Conservation (phyloP, 2,113 vertebrate genomes). For the Muntiacus muntjak region DNA sequence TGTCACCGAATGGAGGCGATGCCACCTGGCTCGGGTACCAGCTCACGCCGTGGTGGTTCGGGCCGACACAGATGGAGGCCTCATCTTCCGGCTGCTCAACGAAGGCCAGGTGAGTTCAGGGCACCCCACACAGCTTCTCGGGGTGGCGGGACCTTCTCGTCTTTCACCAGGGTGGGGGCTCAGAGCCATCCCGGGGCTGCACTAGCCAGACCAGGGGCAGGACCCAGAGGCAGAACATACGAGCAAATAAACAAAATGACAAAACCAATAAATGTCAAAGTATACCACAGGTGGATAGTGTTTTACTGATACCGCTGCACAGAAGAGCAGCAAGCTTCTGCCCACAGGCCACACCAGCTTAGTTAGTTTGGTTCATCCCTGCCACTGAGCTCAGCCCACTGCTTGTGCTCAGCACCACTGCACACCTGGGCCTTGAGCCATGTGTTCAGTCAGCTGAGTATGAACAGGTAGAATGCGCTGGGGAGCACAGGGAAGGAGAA, state of each 20-base stretch:
- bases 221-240: neutral
- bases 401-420: neutral
- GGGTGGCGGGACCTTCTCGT: rapidly evolving
- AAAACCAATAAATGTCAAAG: neutral
- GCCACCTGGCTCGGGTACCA: slow-evolving; percentile 88
- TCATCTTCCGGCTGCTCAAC: slow-evolving; percentile 85
- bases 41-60: slow-evolving; percentile 87
- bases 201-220: neutral
- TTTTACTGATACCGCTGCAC: neutral
- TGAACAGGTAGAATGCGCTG: neutral
- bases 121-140: neutral
- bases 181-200: neutral
- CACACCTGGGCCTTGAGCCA: neutral
- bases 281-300: rapidly evolving
- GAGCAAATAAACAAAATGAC: neutral
- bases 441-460: neutral
- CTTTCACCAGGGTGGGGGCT: neutral
- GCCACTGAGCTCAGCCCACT: neutral
- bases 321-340: neutral
- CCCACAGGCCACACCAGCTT: neutral
- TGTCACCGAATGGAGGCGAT: slow-evolving; percentile 83
- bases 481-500: neutral
- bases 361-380: neutral
- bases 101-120: slow-evolving; percentile 86
- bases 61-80: slow-evolving; percentile 72